Conservation (phyloP, 2,888 invertebrate genomes). For the Epinotia nisella region DNA sequence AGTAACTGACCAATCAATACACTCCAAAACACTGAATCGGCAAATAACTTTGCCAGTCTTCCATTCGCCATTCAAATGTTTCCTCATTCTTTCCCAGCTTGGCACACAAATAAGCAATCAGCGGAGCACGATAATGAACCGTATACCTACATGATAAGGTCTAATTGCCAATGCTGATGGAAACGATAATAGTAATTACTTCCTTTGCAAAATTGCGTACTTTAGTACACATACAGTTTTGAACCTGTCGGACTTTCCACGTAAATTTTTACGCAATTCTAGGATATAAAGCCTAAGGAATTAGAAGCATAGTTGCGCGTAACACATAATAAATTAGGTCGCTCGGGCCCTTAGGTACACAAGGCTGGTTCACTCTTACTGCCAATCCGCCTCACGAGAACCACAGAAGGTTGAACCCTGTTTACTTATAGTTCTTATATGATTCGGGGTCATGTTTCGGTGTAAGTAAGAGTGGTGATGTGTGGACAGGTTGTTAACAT, state of each 20-base stretch:
- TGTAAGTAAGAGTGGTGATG: too few relatives aligned
- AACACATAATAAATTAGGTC: not conserved
- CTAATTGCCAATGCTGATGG: not conserved
- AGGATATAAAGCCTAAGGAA: not conserved
- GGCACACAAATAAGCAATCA: constrained; percentile 14
- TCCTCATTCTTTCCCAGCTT: not conserved
- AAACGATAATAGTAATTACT: constrained; percentile 14
- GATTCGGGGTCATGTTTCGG: too few relatives aligned
- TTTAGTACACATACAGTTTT: constrained; percentile 1
- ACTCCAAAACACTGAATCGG: constrained; percentile 4
- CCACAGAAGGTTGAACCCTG: not conserved
- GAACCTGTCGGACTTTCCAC: not conserved
- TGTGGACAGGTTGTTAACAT: too few relatives aligned
- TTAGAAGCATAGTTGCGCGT: not conserved
- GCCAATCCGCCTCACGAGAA: not conserved
- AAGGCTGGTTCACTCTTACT: not conserved
- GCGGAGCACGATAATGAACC: not conserved
- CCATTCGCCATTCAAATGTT: constrained; percentile 7
- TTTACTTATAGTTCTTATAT: too few relatives aligned
- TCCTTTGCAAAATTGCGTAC: constrained; percentile 7
- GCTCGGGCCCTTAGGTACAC: not conserved
- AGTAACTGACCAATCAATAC: not conserved
- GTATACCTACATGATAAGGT: constrained; percentile 9
- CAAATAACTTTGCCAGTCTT: not conserved
- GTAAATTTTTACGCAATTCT: not conserved